Evolutionary conservation across 2,113 vertebrate genomes (phyloP).

Genomic region (Campylomormyrus tamandua): DNA sequence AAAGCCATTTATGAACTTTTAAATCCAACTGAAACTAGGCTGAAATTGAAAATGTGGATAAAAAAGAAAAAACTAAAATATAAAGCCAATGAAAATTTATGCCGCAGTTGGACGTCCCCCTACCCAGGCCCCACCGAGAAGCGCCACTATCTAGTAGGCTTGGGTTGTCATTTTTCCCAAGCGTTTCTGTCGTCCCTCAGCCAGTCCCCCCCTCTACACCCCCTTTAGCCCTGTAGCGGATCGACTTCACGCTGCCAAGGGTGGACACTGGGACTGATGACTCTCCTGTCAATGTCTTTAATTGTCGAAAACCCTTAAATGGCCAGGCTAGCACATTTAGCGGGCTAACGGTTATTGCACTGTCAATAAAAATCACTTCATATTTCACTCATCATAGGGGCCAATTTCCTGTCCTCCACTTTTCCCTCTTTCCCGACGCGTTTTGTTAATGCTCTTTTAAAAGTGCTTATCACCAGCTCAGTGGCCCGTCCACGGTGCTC

Average conservation of each 20-base stretch:
- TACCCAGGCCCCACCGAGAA: background rate
- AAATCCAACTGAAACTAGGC: background rate
- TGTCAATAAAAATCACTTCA: constrained; percentile 13
- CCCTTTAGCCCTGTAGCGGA: background rate
- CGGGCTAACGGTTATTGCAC: background rate
- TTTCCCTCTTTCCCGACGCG: background rate
- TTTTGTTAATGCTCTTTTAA: background rate
- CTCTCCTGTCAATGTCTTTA: background rate
- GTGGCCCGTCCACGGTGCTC: background rate
- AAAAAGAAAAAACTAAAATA: background rate
- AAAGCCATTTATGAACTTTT: background rate
- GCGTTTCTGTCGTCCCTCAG: background rate
- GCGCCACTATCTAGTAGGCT: background rate
- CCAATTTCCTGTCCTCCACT: background rate
- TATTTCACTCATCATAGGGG: constrained; percentile 10
- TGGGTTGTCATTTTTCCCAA: background rate
- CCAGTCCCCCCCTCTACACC: background rate
- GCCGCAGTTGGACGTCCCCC: background rate
- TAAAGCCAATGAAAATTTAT: background rate
- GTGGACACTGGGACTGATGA: background rate
- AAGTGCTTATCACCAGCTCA: background rate
- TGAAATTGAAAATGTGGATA: background rate
- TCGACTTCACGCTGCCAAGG: background rate
- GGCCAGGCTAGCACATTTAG: background rate
- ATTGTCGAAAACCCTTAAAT: background rate